Conservation (phyloP, 2,888 invertebrate species). For the Odontothrips loti region DNA sequence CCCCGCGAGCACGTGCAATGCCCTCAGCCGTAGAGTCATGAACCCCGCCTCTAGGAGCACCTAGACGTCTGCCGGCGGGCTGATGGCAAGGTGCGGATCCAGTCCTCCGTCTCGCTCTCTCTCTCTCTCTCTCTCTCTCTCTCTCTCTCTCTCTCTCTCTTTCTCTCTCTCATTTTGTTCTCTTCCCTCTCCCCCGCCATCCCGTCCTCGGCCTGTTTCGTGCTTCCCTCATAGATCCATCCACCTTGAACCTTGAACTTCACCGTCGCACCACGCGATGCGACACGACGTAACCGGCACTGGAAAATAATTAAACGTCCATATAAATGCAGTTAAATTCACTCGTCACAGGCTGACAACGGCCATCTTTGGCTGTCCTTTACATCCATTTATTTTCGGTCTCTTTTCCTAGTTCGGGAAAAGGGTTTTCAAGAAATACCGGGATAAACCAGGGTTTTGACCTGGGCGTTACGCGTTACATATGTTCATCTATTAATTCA, state of each 20-base stretch:
- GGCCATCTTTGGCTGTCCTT: no score
- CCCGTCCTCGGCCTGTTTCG: neutral
- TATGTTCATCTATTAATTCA: no score
- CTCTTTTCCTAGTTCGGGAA: no score
- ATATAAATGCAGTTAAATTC: no score
- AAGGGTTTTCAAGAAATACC: no score
- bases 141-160: slow-evolving; percentile 8
- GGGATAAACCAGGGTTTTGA: no score
- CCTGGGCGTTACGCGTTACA: no score
- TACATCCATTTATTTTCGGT: no score
- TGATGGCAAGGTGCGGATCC: neutral
- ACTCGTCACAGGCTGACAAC: no score
- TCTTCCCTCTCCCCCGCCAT: neutral
- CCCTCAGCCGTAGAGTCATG: slow-evolving; percentile 9
- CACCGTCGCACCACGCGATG: neutral
- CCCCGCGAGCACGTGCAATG: slow-evolving; percentile 10
- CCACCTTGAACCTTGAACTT: slow-evolving; percentile 26
- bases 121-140: slow-evolving; percentile 6
- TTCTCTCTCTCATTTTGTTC: neutral
- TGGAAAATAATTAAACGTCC: no score
- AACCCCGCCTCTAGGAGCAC: slow-evolving; percentile 4
- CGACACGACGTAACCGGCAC: neutral
- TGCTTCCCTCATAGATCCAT: neutral
- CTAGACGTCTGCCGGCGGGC: neutral
- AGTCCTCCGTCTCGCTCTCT: neutral